Base-by-base conservation (phyloP, 2,888 invertebrate genomes). In the Megamerina dolium region DNA sequence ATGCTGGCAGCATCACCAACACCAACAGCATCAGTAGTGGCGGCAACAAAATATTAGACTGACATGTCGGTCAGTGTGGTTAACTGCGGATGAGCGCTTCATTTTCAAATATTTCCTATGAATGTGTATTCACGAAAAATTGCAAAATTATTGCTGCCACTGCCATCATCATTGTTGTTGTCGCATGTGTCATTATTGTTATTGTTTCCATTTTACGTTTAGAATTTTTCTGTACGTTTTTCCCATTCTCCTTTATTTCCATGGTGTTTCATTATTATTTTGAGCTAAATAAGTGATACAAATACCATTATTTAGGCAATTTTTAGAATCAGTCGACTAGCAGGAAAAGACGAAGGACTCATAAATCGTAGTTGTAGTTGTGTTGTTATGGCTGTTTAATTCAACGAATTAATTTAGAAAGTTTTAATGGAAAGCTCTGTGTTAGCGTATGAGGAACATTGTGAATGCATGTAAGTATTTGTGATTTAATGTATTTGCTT, bases 41-140 rank as follows among this genome's bases (percentile, higher is more conserved):
- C 13, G 10, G 27, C 12, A 10, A 27, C 3, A 10, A 13, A 13
- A 20, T 23, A 20, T 13, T 19, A 36, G 32, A 37, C 37, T 43
- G 43, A 43, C 37, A 32, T 43, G 43, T 33, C 29, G 43, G 43
- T 43, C 43, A 43, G 16, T 37, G 41, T 31, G 43, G 43, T 43
- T 43, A 37, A 43, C 37, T 37, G 32, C 37, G 43, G 35, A 37
- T 37, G 41, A 42, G 35, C 35, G 41, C 36, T 35, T 43, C 31
- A 39, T 44, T 35, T 44, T 33, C 32, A 43, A 33, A 13, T 36
- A 16, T 35, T 32, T 13, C n/a, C n/a, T n/a, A n/a, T 39, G 32
- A 30, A 13, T 21, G 35, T 35, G 20, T n/a, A 10, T 23, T 21
- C n/a, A 18, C 9, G 27, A 13, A 13, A n/a, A 9, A 10, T 26